These are phyloP conservation scores for Lepidocyrtoides sp. DNA, from an alignment of 2,888 invertebrate genomes.

Conservation along the genomic window DNA sequence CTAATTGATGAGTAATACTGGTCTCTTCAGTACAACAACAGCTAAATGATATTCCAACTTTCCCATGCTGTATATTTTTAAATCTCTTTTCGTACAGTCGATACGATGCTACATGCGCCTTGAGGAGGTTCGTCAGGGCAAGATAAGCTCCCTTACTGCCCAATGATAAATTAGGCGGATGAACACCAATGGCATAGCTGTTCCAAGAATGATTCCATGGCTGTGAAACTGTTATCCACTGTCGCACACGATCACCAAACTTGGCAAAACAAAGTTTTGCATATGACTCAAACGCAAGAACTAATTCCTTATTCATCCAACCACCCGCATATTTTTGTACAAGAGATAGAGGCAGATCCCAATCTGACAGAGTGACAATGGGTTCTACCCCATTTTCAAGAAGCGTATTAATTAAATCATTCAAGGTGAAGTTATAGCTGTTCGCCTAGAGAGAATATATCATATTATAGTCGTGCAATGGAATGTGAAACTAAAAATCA, in stretches of 20 bases:
- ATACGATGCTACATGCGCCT: constrained; percentile 90
- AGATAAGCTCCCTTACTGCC: constrained; percentile 88
- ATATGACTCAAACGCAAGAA: constrained; percentile 88
- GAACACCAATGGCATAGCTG: constrained; percentile 55
- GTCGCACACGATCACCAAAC: constrained; percentile 88
- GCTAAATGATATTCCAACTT: constrained; percentile 84
- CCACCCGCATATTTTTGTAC: constrained; percentile 87
- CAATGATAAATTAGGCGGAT: constrained; percentile 86
- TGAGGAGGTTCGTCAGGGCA: constrained; percentile 88
- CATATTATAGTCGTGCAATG: too few relatives aligned
- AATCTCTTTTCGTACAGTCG: constrained; percentile 89
- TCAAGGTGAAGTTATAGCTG: constrained; percentile 87
- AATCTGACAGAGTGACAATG: constrained; percentile 87
- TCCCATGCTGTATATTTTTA: constrained; percentile 85
- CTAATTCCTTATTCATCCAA: constrained; percentile 87
- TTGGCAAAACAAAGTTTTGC: constrained; percentile 87
- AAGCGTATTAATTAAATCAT: constrained; percentile 80
- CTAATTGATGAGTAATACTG: constrained; percentile 38
- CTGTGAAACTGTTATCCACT: constrained; percentile 76
- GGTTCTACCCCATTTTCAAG: constrained; percentile 81
- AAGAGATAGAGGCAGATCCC: constrained; percentile 88
- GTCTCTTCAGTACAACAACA: not conserved
- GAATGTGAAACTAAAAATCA: constrained; percentile 25
- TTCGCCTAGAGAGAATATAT: too few relatives aligned
- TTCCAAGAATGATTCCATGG: constrained; percentile 67